phyloP scores from a whole-genome alignment of 2,113 vertebrate species.

The Melanostigma gelatinosum region DNA sequence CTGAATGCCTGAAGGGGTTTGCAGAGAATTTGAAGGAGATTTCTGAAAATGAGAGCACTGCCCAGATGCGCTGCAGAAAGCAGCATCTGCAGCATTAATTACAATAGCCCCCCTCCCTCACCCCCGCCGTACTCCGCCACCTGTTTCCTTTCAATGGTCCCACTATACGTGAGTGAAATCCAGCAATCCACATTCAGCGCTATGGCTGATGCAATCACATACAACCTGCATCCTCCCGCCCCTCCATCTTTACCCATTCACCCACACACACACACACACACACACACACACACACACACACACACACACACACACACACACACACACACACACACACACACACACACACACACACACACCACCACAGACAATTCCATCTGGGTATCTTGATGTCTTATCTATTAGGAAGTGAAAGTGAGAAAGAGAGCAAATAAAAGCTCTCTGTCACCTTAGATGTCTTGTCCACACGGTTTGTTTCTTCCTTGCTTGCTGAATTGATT shows the following conservation, averaged over 20 bases:
- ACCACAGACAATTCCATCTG: constrained; percentile 65
- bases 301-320: constrained; percentile 16
- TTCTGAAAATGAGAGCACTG: constrained; percentile 79
- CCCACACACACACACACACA: constrained; percentile 11
- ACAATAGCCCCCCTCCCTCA: constrained; percentile 65
- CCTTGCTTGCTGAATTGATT: constrained; percentile 69
- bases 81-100: constrained; percentile 84
- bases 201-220: constrained; percentile 76
- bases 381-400: constrained; percentile 79
- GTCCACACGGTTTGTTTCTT: constrained; percentile 66
- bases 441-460: constrained; percentile 74
- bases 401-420: constrained; percentile 73
- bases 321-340: constrained; percentile 13
- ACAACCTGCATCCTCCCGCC: constrained; percentile 60
- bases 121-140: constrained; percentile 66
- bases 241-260: constrained; percentile 7
- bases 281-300: constrained; percentile 19
- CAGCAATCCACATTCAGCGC: constrained; percentile 72
- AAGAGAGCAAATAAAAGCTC: constrained; percentile 75
- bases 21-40: constrained; percentile 78
- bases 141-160: constrained; percentile 77
- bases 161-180: constrained; percentile 74
- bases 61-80: constrained; percentile 77
- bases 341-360: constrained; percentile 13
- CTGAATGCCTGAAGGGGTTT: constrained; percentile 73